Evolutionary conservation across 1,140 invertebrate species (phyloP), one percentile per base, ranked within the genome.

Genomic region (Cardiocondyla obscurior): DNA sequence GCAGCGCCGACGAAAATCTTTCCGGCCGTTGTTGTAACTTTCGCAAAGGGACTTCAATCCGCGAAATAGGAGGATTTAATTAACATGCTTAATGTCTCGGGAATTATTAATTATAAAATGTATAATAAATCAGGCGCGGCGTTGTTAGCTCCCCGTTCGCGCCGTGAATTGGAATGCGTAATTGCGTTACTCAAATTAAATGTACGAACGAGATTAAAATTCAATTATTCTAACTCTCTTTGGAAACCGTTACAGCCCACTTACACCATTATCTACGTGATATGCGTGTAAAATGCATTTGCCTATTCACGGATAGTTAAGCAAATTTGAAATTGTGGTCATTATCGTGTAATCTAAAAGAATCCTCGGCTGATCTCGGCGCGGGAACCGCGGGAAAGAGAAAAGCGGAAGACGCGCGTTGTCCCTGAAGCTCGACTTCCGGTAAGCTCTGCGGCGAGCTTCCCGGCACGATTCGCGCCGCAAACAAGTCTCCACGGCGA

Each of bases 371-470:
- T 12, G 55, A 2, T 77, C 74, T 46, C 33, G 33, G 19, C 4
- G 10, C 8, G 14, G 76, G 55, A 82, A 73, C 65, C 72, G 39
- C 25, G 1, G n/a, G 16, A 33, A 4, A 16, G 62, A 65, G n/a
- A 60, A 58, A 81, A 81, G 46, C 67, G 74, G n/a, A n/a, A 39
- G 58, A 33, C 55, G 25, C 39, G 36, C 85, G 89, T 91, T 92
- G 91, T 91, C 89, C 88, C 85, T 77, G 55, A 84, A 85, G 85
- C 82, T 89, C 83, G 87, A 91, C 89, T 91, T 90, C 76, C 83
- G 65, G 77, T 92, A 91, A 92, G 85, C 86, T 82, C 57, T 46
- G 70, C 76, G 72, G 79, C 76, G 81, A 88, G 85, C 77, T 90
- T 65, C 74, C 64, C 53, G 64, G 89, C 90, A 92, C 90, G 91